Evolutionary conservation across 53 echinoderm and acorn worm genomes (phyloP), one percentile per base, ranked within the genome.

Genomic region (Echinometra lucunter): DNA sequence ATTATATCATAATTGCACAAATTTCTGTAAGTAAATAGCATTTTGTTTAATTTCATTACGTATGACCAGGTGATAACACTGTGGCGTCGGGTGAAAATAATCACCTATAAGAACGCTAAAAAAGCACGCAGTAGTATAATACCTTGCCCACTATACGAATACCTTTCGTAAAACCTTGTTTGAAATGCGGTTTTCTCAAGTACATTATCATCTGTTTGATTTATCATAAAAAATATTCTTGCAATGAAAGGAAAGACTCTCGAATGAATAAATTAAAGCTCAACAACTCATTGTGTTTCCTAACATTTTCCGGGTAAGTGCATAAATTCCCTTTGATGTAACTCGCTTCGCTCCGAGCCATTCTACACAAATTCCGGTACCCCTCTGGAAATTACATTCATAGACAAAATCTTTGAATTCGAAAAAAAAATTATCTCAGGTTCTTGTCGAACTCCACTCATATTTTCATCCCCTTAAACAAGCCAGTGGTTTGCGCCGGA

Each of bases 401-500:
- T 23, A 35, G 72, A 6, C 78, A 6, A 63, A 49, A 28, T 49
- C 85, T 49, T 30, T 49, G 27, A 85, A 85, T 49, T 85, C 19
- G 53, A 85, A 30, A 49, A 47, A 85, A 30, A 49, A 47, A 47
- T 85, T 49, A 85, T 85, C 45, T 45, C 85, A 49, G 85, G 45
- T 85, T 85, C 85, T 85, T 85, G 47, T n/a, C 85, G 10, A 45
- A n/a, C n/a, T 28, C 85, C 85, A 85, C 85, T 85, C 49, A 85
- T 47, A 85, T 49, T 85, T 85, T 49, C 49, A 49, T 85, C 49
- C 49, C 28, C 85, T 85, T 89, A 89, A 89, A 89, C 89, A 89
- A 89, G 89, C 89, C 60, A 60, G 25, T 49, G 37, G 85, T 85
- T 85, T 85, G 49, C 28, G 85, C 85, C 85, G 3, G 49, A 49